Conservation (phyloP, 2,113 vertebrate species). For the Platichthys stellatus region DNA sequence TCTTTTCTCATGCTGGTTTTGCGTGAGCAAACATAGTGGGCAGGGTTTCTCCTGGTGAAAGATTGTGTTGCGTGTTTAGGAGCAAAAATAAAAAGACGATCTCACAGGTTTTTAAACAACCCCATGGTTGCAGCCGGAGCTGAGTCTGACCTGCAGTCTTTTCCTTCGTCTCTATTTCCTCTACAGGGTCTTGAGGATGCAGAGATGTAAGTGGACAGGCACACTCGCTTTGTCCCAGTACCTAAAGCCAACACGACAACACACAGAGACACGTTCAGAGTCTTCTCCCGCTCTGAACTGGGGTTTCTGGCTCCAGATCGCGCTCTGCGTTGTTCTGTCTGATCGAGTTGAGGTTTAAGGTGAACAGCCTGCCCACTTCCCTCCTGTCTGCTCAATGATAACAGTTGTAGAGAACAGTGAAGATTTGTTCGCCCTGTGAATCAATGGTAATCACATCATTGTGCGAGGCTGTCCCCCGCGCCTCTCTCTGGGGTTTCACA, state of each 20-base stretch:
- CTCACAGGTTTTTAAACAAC: neutral
- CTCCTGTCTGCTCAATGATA: constrained; percentile 59
- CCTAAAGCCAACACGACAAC: constrained; percentile 29
- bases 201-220: constrained; percentile 20
- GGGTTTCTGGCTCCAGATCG: constrained; percentile 17
- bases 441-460: constrained; percentile 74
- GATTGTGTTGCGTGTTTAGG: neutral
- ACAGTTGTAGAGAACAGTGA: constrained; percentile 45
- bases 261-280: constrained; percentile 13
- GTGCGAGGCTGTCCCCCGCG: constrained; percentile 29
- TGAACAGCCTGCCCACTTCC: constrained; percentile 61
- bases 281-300: constrained; percentile 11
- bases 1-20: neutral
- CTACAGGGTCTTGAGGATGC: constrained; percentile 1
- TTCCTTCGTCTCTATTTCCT: neutral
- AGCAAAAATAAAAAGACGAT: neutral
- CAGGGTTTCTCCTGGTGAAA: too few species aligned
- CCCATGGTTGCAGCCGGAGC: neutral
- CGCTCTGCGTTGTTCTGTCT: constrained; percentile 21
- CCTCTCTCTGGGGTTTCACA: constrained; percentile 65
- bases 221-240: constrained; percentile 4
- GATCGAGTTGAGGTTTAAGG: constrained; percentile 49
- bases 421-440: constrained; percentile 66
- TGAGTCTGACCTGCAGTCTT: neutral
- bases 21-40: neutral